Percentiles rank a stretch among this genome's conserved stretches.
Conservation (phyloP, 2,797 vertebrate genomes). For the Rhabdophis nuchalis region DNA sequence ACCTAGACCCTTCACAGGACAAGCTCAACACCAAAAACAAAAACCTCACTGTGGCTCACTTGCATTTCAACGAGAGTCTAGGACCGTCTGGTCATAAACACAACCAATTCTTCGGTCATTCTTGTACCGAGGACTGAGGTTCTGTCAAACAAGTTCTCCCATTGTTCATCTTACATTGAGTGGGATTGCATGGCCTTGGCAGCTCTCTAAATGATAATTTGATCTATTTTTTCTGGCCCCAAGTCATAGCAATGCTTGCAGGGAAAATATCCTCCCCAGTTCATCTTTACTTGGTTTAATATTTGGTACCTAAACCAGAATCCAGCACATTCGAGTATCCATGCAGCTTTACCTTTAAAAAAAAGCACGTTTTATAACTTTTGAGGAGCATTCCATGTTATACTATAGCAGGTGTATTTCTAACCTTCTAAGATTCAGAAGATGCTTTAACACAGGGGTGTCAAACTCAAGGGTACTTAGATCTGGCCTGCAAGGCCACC, state of each 20-base stretch:
- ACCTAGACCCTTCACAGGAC: neutral
- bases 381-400: neutral
- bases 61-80: neutral
- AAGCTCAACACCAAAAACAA: neutral
- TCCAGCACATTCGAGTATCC: neutral
- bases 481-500: too few relatives aligned
- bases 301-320: neutral
- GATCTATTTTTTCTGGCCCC: neutral
- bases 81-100: neutral
- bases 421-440: neutral
- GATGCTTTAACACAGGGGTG: neutral
- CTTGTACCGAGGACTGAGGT: neutral
- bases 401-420: neutral
- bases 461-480: too few relatives aligned
- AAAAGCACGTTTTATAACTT: neutral
- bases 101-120: neutral
- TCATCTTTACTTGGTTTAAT: neutral
- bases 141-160: neutral
- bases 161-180: neutral
- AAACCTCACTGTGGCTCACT: neutral
- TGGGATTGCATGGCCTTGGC: neutral
- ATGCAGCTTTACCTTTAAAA: neutral
- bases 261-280: neutral
- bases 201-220: neutral
- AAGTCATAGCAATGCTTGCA: neutral